Evolutionary conservation across 2,888 invertebrate species (phyloP).

Genomic region (Lasioglossum villosulum): DNA sequence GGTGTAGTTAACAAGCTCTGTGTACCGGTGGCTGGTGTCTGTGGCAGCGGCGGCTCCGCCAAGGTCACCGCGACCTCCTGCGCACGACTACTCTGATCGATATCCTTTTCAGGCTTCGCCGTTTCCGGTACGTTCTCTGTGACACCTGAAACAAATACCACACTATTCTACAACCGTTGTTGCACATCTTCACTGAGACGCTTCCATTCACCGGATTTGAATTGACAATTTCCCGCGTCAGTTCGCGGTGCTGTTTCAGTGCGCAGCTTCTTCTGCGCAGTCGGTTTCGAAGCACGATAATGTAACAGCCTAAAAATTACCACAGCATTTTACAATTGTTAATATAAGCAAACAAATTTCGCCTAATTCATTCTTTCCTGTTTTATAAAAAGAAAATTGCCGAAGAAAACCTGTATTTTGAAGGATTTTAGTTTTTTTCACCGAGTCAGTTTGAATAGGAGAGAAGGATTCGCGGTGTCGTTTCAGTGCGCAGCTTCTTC

Average conservation of each 20-base stretch:
- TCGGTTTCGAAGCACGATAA: too few species aligned
- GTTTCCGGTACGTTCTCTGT: slow-evolving; percentile 31
- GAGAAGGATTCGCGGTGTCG: too few species aligned
- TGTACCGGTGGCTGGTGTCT: slow-evolving; percentile 72
- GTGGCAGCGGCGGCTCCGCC: slow-evolving; percentile 76
- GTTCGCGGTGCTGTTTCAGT: too few species aligned
- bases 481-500: not conserved
- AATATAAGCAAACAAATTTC: too few species aligned
- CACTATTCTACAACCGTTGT: not conserved
- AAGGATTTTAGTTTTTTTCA: not conserved
- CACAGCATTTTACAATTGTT: too few species aligned
- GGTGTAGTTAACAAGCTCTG: slow-evolving; percentile 59
- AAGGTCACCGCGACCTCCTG: slow-evolving; percentile 80
- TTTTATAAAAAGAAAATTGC: too few species aligned
- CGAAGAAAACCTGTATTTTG: too few species aligned
- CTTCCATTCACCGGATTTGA: not conserved
- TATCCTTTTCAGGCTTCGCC: slow-evolving; percentile 30
- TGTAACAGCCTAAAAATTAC: too few species aligned
- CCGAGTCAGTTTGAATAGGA: not conserved
- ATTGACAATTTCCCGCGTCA: not conserved
- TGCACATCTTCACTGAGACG: not conserved
- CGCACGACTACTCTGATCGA: slow-evolving; percentile 79
- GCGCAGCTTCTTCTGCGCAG: not conserved
- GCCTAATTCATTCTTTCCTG: too few species aligned
- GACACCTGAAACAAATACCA: slow-evolving; percentile 50